Evolutionary conservation across 1,140 invertebrate species (phyloP).

Genomic region (Carposina sasakii): DNA sequence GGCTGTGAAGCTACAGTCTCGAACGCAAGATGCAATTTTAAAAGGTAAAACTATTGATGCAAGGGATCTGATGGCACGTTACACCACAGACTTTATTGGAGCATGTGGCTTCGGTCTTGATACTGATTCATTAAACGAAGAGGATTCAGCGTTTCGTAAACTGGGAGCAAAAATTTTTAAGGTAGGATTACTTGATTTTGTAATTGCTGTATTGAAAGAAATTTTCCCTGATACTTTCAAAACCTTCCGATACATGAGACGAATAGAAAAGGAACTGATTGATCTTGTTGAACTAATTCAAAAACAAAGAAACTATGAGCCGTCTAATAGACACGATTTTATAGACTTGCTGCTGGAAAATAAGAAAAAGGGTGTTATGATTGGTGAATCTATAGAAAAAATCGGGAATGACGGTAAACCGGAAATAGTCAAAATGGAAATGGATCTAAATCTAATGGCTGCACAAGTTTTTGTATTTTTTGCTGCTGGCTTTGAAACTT

Average conservation of each 20-base stretch:
- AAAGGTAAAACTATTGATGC: background rate
- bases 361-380: background rate
- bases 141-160: background rate
- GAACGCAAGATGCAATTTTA: background rate
- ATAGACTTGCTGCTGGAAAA: background rate
- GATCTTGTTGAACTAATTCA: background rate
- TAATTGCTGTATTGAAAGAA: background rate
- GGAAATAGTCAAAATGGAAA: background rate
- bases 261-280: background rate
- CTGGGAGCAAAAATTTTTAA: conserved; percentile 1
- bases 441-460: background rate
- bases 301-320: conserved; percentile 1
- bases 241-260: too few relatives aligned
- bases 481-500: background rate
- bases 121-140: background rate
- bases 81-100: conserved; percentile 5
- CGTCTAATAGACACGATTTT: background rate
- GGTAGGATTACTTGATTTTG: background rate
- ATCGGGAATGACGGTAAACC: background rate
- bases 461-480: conserved; percentile 3
- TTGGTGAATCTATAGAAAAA: background rate
- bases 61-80: conserved; percentile 2
- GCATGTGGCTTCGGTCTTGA: conserved; percentile 10
- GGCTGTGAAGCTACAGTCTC: background rate
- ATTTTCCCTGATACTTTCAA: background rate